Evolutionary conservation across 2,888 invertebrate species (phyloP), one percentile per base, ranked within the genome.

Genomic region (Bembecia ichneumoniformis): DNA sequence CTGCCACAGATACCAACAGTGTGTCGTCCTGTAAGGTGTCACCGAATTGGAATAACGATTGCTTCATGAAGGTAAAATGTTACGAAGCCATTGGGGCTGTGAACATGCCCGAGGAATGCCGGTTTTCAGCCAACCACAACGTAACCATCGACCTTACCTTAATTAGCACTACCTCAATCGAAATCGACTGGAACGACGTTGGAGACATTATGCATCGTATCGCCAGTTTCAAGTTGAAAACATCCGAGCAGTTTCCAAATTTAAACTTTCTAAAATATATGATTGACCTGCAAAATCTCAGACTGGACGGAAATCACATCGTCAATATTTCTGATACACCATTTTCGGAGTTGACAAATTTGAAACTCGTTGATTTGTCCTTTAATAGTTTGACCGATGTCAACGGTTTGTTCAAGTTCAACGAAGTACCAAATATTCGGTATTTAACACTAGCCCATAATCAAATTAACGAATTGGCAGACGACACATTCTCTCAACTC

Each of bases 351-450:
- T 62, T 83, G 0, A 60, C 53, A n/a, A 62, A 58, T 11, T 61
- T 87, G 1, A 71, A 78, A 59, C 58, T 47, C 3, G 50, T 86
- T 0, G 73, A 81, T 58, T 55, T 87, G 7, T 79, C 83, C 0
- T 55, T 66, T 28, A 87, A 86, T 51, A 58, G 49, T 14, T 56
- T 87, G 11, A 55, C 54, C 0, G 60, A 74, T 7, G 63, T 87
- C 1, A 59, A 64, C 17, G 62, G 72, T 3, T 53, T 84, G 3
- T 82, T 86, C 35, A 55, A 58, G 40, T 82, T 86, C 44, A 71
- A 77, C 51, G 58, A 48, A 0, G 56, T 62, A n/a, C 71, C 74
- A 0, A 78, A 70, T 47, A 58, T 87, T 1, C 66, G 47, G 35
- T 69, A 55, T 28, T 52, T 87, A 1, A 64, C 63, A 1, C 58